These are phyloP conservation scores for Podarcis siculus DNA, from an alignment of 2,797 vertebrate genomes.

Conservation along the genomic window DNA sequence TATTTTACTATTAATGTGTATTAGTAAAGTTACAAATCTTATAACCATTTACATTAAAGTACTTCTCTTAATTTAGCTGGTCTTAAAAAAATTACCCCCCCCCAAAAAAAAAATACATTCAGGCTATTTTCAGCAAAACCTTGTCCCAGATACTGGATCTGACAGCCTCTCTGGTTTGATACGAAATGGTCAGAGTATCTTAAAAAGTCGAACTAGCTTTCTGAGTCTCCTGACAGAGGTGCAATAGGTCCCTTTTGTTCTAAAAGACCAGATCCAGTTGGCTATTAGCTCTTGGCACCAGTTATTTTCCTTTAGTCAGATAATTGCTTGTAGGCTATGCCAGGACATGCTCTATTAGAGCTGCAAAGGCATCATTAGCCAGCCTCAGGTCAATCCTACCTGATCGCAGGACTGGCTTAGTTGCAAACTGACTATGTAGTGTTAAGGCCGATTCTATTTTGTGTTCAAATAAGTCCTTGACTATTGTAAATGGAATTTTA, in stretches of 20 bases:
- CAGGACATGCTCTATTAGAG: conserved; percentile 23
- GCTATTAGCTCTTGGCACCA: conserved; percentile 30
- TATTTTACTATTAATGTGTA: not conserved
- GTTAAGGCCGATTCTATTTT: not conserved
- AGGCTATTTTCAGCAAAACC: conserved; percentile 7
- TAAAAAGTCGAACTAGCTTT: conserved; percentile 27
- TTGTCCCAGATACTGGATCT: conserved; percentile 22
- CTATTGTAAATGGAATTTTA: conserved; percentile 26
- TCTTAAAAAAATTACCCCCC: not conserved
- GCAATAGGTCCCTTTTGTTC: conserved; percentile 52
- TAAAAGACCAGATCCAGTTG: conserved; percentile 31
- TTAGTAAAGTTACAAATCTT: not conserved
- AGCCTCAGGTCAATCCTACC: not conserved
- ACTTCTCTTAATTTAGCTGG: conserved; percentile 34
- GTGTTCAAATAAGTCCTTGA: not conserved
- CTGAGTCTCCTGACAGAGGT: conserved; percentile 48
- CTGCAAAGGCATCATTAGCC: conserved; percentile 43
- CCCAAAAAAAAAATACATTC: not conserved
- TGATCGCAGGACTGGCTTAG: not conserved
- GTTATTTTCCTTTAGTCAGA: conserved; percentile 52
- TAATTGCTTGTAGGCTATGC: conserved; percentile 27
- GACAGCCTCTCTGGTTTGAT: conserved; percentile 32
- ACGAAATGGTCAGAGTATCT: conserved; percentile 48
- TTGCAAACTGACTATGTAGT: not conserved
- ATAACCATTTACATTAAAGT: conserved; percentile 16